Conservation (phyloP, 92 coral and sea anemone species). For the Plumapathes pennacea region DNA sequence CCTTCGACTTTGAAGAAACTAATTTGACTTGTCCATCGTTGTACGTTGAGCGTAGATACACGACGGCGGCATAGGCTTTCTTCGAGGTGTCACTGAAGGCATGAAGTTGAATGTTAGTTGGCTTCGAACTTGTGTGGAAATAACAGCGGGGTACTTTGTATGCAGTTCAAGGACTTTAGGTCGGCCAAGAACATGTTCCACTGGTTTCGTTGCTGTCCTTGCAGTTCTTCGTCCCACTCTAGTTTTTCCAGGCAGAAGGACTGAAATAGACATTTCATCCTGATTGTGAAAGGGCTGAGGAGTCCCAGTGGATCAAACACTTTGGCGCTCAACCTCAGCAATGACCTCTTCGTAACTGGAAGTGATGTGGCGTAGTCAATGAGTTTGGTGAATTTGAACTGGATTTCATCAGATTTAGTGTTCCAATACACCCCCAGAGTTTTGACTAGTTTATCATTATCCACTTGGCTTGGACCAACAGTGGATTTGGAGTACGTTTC, state of each 20-base stretch:
- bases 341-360: conserved; percentile 62
- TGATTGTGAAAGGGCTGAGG: conserved; percentile 54
- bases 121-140: conserved; percentile 10
- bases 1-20: conserved; percentile 10
- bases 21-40: conserved; percentile 18
- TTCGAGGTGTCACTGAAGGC: conserved; percentile 20
- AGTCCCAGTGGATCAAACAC: conserved; percentile 74
- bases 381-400: conserved; percentile 33
- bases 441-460: conserved; percentile 1
- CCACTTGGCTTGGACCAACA: conserved; percentile 13
- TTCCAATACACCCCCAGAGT: conserved; percentile 10
- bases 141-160: conserved; percentile 60
- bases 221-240: conserved; percentile 60
- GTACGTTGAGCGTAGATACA: conserved; percentile 19
- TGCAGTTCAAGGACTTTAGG: conserved; percentile 16
- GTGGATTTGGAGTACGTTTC: conserved; percentile 30
- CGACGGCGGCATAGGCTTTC: conserved; percentile 22
- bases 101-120: conserved; percentile 19
- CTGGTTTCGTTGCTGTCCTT: conserved; percentile 19
- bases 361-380: conserved; percentile 29
- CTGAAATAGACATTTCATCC: conserved; percentile 66
- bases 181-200: conserved; percentile 45
- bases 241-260: conserved; percentile 49
- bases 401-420: conserved; percentile 21
- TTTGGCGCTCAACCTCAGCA: conserved; percentile 61